Evolutionary conservation across 2,113 vertebrate species (phyloP).

Genomic region (Paradisaea rubra): DNA sequence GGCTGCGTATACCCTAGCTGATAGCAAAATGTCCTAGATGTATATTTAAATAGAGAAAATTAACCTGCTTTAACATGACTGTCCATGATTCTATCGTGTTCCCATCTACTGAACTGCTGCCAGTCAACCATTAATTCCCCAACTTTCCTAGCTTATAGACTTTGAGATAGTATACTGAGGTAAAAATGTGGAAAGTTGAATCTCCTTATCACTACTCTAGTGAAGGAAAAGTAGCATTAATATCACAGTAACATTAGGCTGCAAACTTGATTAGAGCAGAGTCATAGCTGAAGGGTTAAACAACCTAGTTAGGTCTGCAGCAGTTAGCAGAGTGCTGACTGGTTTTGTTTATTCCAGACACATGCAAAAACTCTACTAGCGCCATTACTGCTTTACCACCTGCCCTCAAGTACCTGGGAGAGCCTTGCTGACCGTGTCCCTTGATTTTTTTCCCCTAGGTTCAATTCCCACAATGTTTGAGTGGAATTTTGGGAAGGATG

Average conservation of each 20-base stretch:
- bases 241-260: not conserved
- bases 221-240: not conserved
- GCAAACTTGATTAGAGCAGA: not conserved
- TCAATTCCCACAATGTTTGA: not conserved
- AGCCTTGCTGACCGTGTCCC: not conserved
- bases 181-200: not conserved
- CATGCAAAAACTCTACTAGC: not conserved
- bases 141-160: not conserved
- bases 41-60: not conserved
- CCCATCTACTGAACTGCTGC: not conserved
- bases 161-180: not conserved
- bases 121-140: not conserved
- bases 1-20: not conserved
- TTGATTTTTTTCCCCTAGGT: not conserved
- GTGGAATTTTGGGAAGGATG: not conserved
- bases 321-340: not conserved
- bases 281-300: not conserved
- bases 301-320: not conserved
- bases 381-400: not conserved
- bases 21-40: not conserved
- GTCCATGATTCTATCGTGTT: not conserved
- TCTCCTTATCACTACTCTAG: not conserved
- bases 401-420: not conserved
- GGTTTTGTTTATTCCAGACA: not conserved
- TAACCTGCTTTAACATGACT: not conserved